Evolutionary conservation across 2,797 vertebrate genomes (phyloP), one percentile per base, ranked within the genome.

Genomic region (Acanthurus leucopareius): DNA sequence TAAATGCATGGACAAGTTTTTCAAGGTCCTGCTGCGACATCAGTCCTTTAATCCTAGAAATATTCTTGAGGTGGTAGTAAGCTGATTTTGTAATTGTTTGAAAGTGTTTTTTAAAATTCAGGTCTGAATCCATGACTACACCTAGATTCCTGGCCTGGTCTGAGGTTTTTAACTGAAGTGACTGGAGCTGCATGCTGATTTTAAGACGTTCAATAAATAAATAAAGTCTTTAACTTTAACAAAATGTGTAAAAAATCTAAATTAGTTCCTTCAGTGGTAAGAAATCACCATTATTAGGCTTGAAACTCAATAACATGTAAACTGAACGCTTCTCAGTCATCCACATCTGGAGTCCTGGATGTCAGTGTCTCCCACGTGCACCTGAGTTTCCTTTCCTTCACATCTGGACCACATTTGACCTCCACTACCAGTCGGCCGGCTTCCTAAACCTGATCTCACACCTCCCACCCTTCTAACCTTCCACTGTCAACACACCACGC

Each of bases 401-500:
- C 82, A 80, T 80, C 79, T 86, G 78, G 84, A 77, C 67, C 60
- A 3, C 5, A 45, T 77, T 69, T 73, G 53, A 81, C 71, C 79
- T 75, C 44, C n/a, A 28, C 65, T 38, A 28, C 63, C 62, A 59
- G 69, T 11, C 45, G 1, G 38, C 56, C 51, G 16, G 58, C 63
- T 25, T 59, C 45, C 65, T 4, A 1, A 56, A 79, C 67, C 74
- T 2, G 52, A 82, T 82, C 88, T 79, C 84, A 20, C 82, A 78
- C 83, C 77, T 91, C 86, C 75, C 86, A 89, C 84, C 84, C 84
- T 49, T 88, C 89, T 93, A 77, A 63, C 63, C 68, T 93, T 92
- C 16, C 91, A 85, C 84, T 88, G 76, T 91, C 88, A 91, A 91
- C 84, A 93, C 82, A 56, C 64, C 58, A 19, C 61, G 15, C 83